Conservation (phyloP, 2,797 vertebrate genomes). For the Mormyrus hasselquistii region DNA sequence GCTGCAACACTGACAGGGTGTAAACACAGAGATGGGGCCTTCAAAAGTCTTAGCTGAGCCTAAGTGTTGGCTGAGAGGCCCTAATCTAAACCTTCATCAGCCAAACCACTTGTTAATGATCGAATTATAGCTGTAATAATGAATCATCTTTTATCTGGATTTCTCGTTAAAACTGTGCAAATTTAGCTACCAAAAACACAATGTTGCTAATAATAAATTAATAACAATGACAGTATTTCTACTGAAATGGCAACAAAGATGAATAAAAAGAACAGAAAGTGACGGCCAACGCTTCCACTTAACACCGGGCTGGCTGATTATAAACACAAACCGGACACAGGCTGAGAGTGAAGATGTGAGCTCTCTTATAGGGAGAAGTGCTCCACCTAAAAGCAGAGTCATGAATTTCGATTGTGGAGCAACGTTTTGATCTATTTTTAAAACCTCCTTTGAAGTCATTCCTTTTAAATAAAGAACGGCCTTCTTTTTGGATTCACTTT, state of each 20-base stretch:
- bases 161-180: background rate
- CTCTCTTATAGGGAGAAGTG: background rate
- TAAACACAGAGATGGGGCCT: background rate
- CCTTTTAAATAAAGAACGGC: slow-evolving; percentile 34
- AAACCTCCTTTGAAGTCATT: slow-evolving; percentile 50
- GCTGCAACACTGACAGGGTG: background rate
- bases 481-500: slow-evolving; percentile 36
- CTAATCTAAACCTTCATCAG: background rate
- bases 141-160: background rate
- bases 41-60: background rate
- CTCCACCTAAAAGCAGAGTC: slow-evolving; percentile 30
- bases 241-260: background rate
- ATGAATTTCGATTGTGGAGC: slow-evolving; percentile 32
- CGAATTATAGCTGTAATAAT: background rate
- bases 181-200: background rate
- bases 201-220: background rate
- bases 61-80: background rate
- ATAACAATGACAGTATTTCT: background rate
- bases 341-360: background rate
- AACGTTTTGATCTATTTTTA: slow-evolving; percentile 52
- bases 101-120: background rate
- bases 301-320: background rate
- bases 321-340: background rate
- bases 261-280: background rate
- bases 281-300: background rate